Base-by-base conservation (phyloP, 2,888 invertebrate species). In the Drosophila percnosoma region DNA sequence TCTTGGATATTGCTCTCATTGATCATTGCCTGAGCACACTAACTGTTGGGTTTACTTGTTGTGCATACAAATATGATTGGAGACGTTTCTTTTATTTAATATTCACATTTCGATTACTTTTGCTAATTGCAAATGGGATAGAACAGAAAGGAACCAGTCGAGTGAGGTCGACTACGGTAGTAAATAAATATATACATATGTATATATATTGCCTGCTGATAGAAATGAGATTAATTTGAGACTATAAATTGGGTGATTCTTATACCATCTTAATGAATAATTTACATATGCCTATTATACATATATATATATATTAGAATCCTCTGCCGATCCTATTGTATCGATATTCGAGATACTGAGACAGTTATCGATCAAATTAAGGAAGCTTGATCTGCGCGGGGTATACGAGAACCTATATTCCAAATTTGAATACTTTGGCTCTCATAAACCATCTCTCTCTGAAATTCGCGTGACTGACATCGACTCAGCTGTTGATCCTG, bases 1-100 rank as follows among this genome's bases (percentile, higher is more conserved):
- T 58, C 51, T 36, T 61, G 61, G 61, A 76, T 78, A 74, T 74
- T 74, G 52, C 74, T 34, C 58, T 55, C 68, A 65, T 76, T 78
- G 68, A 78, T 76, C 68, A 68, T 62, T 40, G 21, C 24, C 21
- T 57, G 57, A 61, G 48, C 52, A 48, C 29, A 55, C 27, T 10
- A 34, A 27, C 34, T 27, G 31, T 42, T 33, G 29, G 33, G 0
- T 7, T n/a, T 4, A 55, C 27, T 24, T 34, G n/a, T 36, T 49
- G 40, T 27, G 13, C 1, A 10, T 6, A 11, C 11, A 21, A 5
- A 40, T 6, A 15, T 38, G n/a, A 24, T 38, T 15, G 29, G 45
- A 24, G 4, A 24, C 13, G 7, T 24, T 10, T 10, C 3, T 31
- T 15, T 29, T 6, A 40, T 15, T 31, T 5, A 29, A 48, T 13